Conservation (phyloP, 2,113 vertebrate genomes). For the Xerus inauris region DNA sequence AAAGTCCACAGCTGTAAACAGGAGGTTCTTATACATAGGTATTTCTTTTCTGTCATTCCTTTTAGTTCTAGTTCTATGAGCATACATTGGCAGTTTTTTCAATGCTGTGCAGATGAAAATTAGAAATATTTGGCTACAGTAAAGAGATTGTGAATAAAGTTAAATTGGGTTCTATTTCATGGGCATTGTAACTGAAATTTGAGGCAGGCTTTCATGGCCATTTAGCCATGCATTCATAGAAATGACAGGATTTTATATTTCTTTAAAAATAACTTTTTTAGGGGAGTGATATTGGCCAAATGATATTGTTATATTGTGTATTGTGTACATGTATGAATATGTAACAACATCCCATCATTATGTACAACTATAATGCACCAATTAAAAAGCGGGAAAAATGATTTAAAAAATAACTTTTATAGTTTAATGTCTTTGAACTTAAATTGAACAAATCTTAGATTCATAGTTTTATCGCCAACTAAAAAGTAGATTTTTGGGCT, state of each 20-base stretch:
- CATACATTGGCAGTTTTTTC: not conserved
- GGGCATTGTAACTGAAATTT: not conserved
- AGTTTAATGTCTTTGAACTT: not conserved
- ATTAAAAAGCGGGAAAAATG: too few relatives aligned
- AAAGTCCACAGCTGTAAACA: not conserved
- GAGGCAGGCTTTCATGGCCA: not conserved
- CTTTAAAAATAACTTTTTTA: not conserved
- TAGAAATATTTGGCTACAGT: not conserved
- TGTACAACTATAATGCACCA: too few relatives aligned
- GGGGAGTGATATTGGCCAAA: too few relatives aligned
- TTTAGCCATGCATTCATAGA: not conserved
- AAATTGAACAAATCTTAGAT: not conserved
- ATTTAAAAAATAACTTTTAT: not conserved
- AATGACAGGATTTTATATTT: not conserved
- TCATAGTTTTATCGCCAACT: not conserved
- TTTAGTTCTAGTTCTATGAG: not conserved
- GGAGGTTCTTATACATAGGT: not conserved
- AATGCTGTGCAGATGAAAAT: not conserved
- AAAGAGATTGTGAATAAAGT: not conserved
- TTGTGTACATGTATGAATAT: too few relatives aligned
- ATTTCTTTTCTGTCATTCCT: not conserved
- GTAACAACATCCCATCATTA: too few relatives aligned
- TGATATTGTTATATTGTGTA: too few relatives aligned
- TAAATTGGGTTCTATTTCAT: not conserved
- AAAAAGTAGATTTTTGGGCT: constrained; percentile 37